phyloP scores from a whole-genome alignment of 1,140 invertebrate species.

The Platyscapa corneri region DNA sequence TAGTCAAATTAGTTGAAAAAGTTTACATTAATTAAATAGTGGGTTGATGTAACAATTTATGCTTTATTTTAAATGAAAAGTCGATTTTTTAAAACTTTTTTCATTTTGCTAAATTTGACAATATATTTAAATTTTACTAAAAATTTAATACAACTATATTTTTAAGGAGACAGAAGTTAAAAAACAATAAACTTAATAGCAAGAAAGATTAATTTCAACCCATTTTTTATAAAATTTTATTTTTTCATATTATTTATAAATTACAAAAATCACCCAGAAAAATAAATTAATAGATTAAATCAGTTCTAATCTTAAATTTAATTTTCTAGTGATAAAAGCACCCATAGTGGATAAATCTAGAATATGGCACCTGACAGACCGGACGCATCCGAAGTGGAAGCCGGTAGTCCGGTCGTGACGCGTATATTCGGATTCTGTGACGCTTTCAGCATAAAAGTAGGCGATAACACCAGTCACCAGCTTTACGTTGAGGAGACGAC shows the following conservation, averaged over 20 bases:
- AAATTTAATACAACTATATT: not conserved
- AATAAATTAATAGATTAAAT: too few species aligned
- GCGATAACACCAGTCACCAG: slow-evolving; percentile 54
- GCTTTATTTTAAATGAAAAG: too few species aligned
- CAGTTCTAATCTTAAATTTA: not conserved
- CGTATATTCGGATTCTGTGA: slow-evolving; percentile 49
- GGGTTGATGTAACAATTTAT: too few species aligned
- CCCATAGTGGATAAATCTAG: not conserved
- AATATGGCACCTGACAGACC: slow-evolving; percentile 73
- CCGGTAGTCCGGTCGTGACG: slow-evolving; percentile 58
- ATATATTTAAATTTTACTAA: too few species aligned
- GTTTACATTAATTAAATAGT: too few species aligned
- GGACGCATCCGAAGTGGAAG: slow-evolving; percentile 68
- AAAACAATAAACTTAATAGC: not conserved
- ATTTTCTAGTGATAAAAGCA: slow-evolving; percentile 65
- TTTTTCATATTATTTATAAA: too few species aligned
- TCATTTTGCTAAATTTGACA: too few species aligned
- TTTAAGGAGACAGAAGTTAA: not conserved
- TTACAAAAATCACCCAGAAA: too few species aligned
- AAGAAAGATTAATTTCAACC: not conserved
- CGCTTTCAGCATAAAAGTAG: slow-evolving; percentile 57
- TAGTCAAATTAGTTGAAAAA: too few species aligned
- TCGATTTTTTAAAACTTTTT: too few species aligned
- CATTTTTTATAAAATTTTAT: not conserved
- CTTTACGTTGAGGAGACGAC: slow-evolving; percentile 31